These are phyloP conservation scores for Mycetomoellerius zeteki DNA, from an alignment of 1,140 invertebrate genomes.

Conservation along the genomic window DNA sequence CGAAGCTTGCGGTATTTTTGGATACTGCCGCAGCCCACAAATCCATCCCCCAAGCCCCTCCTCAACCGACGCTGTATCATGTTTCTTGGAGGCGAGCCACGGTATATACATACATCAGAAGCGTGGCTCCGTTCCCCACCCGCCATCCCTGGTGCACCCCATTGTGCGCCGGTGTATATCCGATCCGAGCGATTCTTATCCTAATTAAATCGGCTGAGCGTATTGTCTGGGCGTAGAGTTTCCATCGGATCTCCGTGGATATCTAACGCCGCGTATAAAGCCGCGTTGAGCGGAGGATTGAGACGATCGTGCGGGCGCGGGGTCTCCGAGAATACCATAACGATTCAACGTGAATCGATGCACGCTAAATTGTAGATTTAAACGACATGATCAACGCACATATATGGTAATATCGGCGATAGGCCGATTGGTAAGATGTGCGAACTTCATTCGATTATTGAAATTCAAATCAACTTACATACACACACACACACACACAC, in stretches of 20 bases:
- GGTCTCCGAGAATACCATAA: conserved; percentile 42
- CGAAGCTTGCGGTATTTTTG: conserved; percentile 85
- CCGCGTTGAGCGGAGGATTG: conserved; percentile 65
- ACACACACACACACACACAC: too few species aligned
- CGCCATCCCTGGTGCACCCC: conserved; percentile 49
- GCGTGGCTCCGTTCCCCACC: conserved; percentile 58
- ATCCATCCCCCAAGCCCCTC: conserved; percentile 69
- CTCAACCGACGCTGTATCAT: conserved; percentile 81
- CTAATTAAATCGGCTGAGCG: conserved; percentile 78
- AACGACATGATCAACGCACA: conserved; percentile 38
- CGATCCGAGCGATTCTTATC: conserved; percentile 79
- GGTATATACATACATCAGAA: conserved; percentile 73
- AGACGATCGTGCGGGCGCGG: conserved; percentile 62
- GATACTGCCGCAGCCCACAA: conserved; percentile 81
- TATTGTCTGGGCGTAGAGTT: conserved; percentile 77
- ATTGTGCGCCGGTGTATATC: conserved; percentile 75
- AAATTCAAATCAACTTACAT: conserved; percentile 30
- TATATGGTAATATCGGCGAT: conserved; percentile 19
- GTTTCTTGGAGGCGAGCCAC: conserved; percentile 85
- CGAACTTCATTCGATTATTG: conserved; percentile 37
- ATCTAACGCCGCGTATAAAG: conserved; percentile 67
- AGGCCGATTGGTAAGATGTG: conserved; percentile 44
- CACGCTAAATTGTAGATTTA: conserved; percentile 46
- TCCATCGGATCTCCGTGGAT: conserved; percentile 74
- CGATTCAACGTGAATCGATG: conserved; percentile 62